Conservation (phyloP, 92 coral and sea anemone genomes). For the Heliopora coerulea region DNA sequence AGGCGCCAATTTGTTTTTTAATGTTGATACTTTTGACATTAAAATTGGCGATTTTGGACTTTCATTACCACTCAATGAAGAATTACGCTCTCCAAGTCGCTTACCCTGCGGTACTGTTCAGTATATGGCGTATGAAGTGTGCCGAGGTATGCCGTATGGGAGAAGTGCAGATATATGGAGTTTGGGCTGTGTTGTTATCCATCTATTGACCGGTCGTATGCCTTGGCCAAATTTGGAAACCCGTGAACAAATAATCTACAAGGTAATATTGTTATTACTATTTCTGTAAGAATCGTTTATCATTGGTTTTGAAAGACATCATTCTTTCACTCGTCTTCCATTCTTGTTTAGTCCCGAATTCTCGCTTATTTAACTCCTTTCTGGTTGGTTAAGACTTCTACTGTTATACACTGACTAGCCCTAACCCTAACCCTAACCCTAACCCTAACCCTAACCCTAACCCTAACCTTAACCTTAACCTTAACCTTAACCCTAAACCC, state of each 20-base stretch:
- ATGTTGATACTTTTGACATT: slow-evolving; percentile 36
- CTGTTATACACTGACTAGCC: too few relatives aligned
- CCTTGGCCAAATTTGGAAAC: slow-evolving; percentile 57
- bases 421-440: too few relatives aligned
- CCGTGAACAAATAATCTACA: slow-evolving; percentile 40
- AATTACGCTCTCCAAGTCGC: slow-evolving; percentile 29
- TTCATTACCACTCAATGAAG: slow-evolving; percentile 47
- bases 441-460: too few relatives aligned
- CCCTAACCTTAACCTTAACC: too few relatives aligned
- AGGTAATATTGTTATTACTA: slow-evolving; percentile 45
- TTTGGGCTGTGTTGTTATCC: slow-evolving; percentile 47
- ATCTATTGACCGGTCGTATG: slow-evolving; percentile 68
- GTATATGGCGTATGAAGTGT: slow-evolving; percentile 81
- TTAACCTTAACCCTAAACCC: too few relatives aligned
- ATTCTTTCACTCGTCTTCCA: too few relatives aligned
- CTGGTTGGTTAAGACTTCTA: too few relatives aligned
- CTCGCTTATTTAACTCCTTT: too few relatives aligned
- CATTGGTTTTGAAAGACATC: too few relatives aligned
- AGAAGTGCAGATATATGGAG: slow-evolving; percentile 84
- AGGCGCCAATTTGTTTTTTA: slow-evolving; percentile 72
- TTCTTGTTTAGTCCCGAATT: too few relatives aligned
- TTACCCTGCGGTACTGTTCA: slow-evolving; percentile 75
- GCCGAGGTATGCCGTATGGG: slow-evolving; percentile 10
- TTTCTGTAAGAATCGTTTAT: too few relatives aligned
- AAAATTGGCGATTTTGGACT: slow-evolving; percentile 74